phyloP scores from a whole-genome alignment of 2,888 invertebrate species.

The Gryllus longicercus region DNA sequence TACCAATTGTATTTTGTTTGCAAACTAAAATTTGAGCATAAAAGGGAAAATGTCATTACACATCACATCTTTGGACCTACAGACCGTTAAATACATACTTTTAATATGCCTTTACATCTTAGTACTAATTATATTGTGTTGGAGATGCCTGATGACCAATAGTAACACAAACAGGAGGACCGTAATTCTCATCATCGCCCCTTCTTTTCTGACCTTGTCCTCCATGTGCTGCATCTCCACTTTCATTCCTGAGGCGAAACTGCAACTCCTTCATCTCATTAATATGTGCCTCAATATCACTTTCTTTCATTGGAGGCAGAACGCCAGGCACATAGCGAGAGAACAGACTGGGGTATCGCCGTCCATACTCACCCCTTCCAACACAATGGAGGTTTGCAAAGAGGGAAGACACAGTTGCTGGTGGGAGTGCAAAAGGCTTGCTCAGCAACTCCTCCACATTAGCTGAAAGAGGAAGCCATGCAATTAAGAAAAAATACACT shows the following conservation, averaged over 20 bases:
- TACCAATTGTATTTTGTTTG: too few relatives aligned
- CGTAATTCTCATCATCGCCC: constrained; percentile 35
- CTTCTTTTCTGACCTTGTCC: constrained; percentile 30
- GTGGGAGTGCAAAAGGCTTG: constrained; percentile 33
- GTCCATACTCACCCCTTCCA: constrained; percentile 32
- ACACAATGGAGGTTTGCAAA: constrained; percentile 34
- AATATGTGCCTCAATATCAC: constrained; percentile 34
- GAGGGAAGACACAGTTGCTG: constrained; percentile 31
- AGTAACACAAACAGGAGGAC: constrained; percentile 26
- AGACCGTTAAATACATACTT: too few relatives aligned
- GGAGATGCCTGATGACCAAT: constrained; percentile 2
- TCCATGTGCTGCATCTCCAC: constrained; percentile 22
- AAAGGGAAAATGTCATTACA: too few relatives aligned
- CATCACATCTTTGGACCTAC: too few relatives aligned
- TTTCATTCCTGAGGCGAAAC: constrained; percentile 24
- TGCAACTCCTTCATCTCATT: constrained; percentile 34
- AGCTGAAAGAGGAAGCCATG: constrained; percentile 12
- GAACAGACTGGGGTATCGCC: constrained; percentile 34
- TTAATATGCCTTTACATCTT: too few relatives aligned
- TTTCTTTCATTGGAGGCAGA: constrained; percentile 35
- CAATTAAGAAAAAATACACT: too few relatives aligned
- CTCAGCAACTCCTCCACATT: constrained; percentile 32
- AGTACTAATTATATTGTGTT: background rate
- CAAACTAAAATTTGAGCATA: too few relatives aligned
- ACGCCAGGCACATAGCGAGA: constrained; percentile 36